These are phyloP conservation scores for Abscondita cerata DNA, from an alignment of 2,888 invertebrate species.

Conservation along the genomic window DNA sequence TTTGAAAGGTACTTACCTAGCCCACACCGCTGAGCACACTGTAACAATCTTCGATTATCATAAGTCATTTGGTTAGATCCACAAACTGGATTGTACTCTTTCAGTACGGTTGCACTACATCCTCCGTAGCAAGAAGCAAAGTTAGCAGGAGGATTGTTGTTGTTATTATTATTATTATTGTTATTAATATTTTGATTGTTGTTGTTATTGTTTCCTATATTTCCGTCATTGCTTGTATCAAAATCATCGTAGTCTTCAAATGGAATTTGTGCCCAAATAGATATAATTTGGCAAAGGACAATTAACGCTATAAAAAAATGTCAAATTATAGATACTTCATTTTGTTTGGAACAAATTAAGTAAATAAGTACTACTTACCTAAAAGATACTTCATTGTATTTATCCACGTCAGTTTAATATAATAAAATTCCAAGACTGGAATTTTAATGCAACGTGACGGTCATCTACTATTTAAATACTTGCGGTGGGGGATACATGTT, in stretches of 20 bases:
- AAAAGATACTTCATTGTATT: neutral
- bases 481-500: neutral
- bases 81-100: constrained; percentile 6
- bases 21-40: constrained; percentile 1
- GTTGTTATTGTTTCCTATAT: neutral
- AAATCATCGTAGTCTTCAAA: neutral
- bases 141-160: neutral
- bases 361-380: neutral
- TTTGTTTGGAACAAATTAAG: no score
- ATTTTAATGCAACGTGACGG: neutral
- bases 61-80: constrained; percentile 5
- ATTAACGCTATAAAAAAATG: neutral
- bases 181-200: neutral
- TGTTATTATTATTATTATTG: neutral
- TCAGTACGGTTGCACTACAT: neutral
- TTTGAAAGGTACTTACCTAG: constrained; percentile 1
- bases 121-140: neutral
- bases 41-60: neutral
- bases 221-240: neutral
- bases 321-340: neutral
- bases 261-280: neutral
- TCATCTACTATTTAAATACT: constrained; percentile 1
- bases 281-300: neutral
- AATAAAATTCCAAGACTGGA: neutral
- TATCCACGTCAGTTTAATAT: neutral